Base-by-base conservation (phyloP, 2,888 invertebrate species). In the Cataglyphis altisquamis region DNA sequence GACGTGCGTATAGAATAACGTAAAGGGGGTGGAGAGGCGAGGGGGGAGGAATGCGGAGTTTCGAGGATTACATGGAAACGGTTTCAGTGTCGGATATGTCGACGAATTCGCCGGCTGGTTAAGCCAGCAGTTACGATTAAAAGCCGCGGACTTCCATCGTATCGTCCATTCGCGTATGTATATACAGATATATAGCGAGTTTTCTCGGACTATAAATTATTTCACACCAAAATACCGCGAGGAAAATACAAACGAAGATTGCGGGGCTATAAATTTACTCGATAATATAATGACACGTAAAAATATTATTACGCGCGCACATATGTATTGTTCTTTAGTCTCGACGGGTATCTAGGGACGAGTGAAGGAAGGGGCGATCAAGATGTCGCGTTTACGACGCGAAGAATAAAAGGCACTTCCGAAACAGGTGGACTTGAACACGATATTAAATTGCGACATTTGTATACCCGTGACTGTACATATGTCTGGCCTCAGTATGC, bases 51-150 rank as follows among this genome's bases (percentile, higher is more conserved):
- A 48, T 80, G 75, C 73, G 84, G 84, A 89, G 86, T 88, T 86
- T 84, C 85, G 70, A 80, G 86, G 85, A 89, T 88, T 90, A 87
- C 90, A 88, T 80, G 86, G 77, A 90, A 89, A 90, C 75, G 84
- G 87, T 90, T 90, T 90, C 87, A 90, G 84, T 87, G 86, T 90
- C 87, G 89, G 83, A 86, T 82, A 82, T 73, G 86, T 84, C 86
- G 84, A 66, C 78, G 89, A 86, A 87, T 85, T 89, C 88, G 87
- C 82, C 72, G 66, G 74, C 48, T 78, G 87, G 83, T 90, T 90
- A 87, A 89, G 85, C 86, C 73, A 81, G 77, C 81, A 85, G 82
- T 89, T 90, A 77, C 88, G 89, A 90, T 88, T 89, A 90, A 90
- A 90, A 90, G 89, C 89, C 84, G 83, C 84, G 77, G 78, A 87